A percentile compares a stretch with the other conserved stretches of the same genome.
Conservation (phyloP, 2,888 invertebrate genomes). For the Sepiola atlantica region DNA sequence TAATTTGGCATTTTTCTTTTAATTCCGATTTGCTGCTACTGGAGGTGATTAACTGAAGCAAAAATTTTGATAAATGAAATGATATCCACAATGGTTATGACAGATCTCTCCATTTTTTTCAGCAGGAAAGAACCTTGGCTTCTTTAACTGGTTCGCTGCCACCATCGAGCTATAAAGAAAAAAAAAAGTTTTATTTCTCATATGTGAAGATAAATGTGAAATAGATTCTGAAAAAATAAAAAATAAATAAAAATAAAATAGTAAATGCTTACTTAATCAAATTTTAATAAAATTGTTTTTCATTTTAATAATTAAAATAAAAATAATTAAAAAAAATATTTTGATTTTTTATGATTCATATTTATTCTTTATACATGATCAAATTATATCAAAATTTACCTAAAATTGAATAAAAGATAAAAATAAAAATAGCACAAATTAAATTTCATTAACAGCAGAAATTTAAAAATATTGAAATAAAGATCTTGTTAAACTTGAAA, state of each 20-base stretch:
- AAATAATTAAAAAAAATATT: too few species aligned
- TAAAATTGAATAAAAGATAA: too few species aligned
- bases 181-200: not conserved
- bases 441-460: too few species aligned
- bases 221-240: not conserved
- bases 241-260: not conserved
- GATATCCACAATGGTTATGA: conserved; percentile 32
- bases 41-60: not conserved
- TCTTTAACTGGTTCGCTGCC: conserved; percentile 4
- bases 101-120: not conserved
- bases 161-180: not conserved
- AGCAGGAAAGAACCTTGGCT: not conserved
- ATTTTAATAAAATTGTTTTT: not conserved
- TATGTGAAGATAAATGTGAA: too few species aligned
- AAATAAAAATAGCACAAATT: too few species aligned
- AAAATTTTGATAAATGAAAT: conserved; percentile 11
- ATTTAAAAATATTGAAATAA: too few species aligned
- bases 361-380: too few species aligned
- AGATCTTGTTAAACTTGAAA: too few species aligned
- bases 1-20: not conserved
- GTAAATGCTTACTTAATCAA: not conserved
- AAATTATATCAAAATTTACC: too few species aligned
- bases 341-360: too few species aligned
- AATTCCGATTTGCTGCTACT: not conserved
- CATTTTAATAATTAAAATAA: too few species aligned